phyloP scores from a whole-genome alignment of 1,140 invertebrate species.

The Drosophila asahinai region DNA sequence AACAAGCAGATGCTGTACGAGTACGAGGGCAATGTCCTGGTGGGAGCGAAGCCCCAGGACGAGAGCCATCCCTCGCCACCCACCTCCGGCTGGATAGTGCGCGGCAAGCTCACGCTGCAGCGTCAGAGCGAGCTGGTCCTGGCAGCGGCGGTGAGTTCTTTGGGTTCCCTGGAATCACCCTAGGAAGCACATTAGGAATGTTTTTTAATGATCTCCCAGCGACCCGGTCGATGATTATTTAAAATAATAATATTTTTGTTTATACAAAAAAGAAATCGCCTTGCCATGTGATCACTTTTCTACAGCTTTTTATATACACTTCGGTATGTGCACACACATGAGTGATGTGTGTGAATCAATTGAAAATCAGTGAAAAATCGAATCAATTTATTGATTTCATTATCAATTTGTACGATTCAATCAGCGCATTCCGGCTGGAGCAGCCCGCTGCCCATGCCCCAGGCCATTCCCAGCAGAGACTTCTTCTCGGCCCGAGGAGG shows the following conservation, averaged over 20 bases:
- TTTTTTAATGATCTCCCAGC: neutral
- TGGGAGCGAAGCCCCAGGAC: slow-evolving; percentile 82
- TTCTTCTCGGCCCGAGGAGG: slow-evolving; percentile 38
- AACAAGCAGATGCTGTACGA: slow-evolving; percentile 84
- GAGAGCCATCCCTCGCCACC: slow-evolving; percentile 71
- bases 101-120: slow-evolving; percentile 81
- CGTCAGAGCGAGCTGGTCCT: slow-evolving; percentile 68
- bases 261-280: slow-evolving; percentile 19
- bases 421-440: slow-evolving; percentile 29
- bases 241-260: slow-evolving; percentile 48
- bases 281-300: slow-evolving; percentile 19
- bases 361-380: slow-evolving; percentile 45
- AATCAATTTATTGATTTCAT: slow-evolving; percentile 73
- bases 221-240: slow-evolving; percentile 24
- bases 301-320: slow-evolving; percentile 8
- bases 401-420: slow-evolving; percentile 72
- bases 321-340: neutral
- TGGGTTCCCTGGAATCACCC: neutral
- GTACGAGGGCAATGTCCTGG: slow-evolving; percentile 79
- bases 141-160: slow-evolving; percentile 79
- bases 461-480: slow-evolving; percentile 23
- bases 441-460: neutral
- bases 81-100: slow-evolving; percentile 82
- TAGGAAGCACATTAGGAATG: slow-evolving; percentile 4
- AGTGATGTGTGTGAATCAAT: slow-evolving; percentile 17